Base-by-base conservation (phyloP, 2,888 invertebrate species). In the Rotaria magnacalcarata region DNA sequence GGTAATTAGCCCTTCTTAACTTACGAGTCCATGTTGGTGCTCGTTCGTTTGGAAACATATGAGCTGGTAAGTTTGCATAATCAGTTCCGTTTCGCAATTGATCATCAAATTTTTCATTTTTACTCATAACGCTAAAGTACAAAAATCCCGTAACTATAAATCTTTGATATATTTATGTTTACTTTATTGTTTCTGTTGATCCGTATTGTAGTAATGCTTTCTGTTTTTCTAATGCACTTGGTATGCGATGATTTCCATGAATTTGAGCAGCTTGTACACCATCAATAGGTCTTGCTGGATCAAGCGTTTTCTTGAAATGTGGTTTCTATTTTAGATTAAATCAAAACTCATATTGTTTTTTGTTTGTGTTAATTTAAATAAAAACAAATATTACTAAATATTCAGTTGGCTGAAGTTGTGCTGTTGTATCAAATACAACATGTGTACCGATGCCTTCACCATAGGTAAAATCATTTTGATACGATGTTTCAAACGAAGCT, bases 31-130 rank as follows among this genome's bases (percentile, higher is more conserved):
- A 80, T 47, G 47, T 80, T 80, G 80, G n/a, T n/a, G 80, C 80
- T n/a, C n/a, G 41, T 19, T 67, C 84, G 50, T n/a, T 50, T 47
- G 86, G 47, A 58, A 84, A 86, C 34, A 58, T 27, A 58, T 86
- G n/a, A 43, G 58, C 89, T 11, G 90, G 90, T 19, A 89, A 87
- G 87, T 89, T 90, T 2, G 87, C 88, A 86, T 90, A 90, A n/a
- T 89, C 88, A 85, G 88, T 89, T 24, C 90, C 90, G 85, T 90
- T 87, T 87, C 88, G 88, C 54, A 90, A 87, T 11, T 90, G 87
- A 52, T 90, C 87, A 87, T 90, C 90, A 85, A 89, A 89, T 14
- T 85, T 87, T 85, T 90, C 90, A 34, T 88, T 88, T 47, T 89
- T 85, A 0, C 89, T 90, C 88, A 88, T 74, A 85, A 87, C 86